Percentiles rank a stretch among this genome's conserved stretches.
Conservation (phyloP, 2,113 vertebrate genomes). For the Picathartes gymnocephalus region DNA sequence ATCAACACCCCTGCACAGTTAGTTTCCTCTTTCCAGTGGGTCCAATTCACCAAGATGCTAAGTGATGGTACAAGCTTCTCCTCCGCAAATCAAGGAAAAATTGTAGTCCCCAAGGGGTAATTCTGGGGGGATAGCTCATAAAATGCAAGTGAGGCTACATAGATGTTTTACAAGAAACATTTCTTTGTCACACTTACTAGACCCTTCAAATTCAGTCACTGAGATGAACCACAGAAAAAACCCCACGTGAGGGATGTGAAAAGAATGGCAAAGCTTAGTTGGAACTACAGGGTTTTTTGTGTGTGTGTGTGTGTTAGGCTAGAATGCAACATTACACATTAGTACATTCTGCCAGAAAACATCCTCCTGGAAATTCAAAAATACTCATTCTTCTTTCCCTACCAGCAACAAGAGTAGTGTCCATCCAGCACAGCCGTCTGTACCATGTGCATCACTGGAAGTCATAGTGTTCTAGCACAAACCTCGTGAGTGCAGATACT, state of each 20-base stretch:
- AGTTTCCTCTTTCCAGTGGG: neutral
- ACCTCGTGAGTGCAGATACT: conserved; percentile 46
- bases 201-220: conserved; percentile 34
- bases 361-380: conserved; percentile 31
- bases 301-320: neutral
- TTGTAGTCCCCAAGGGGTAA: neutral
- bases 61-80: neutral
- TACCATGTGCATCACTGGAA: conserved; percentile 16
- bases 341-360: conserved; percentile 45
- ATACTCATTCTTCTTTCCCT: conserved; percentile 12
- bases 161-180: neutral
- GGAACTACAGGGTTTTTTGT: conserved; percentile 7
- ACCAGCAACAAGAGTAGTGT: neutral
- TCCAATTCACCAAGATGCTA: neutral
- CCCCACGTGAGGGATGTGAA: neutral
- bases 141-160: neutral
- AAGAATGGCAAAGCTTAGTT: conserved; percentile 12
- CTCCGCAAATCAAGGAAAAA: neutral
- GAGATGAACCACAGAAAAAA: conserved; percentile 51
- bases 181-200: neutral
- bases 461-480: conserved; percentile 61
- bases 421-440: conserved; percentile 50
- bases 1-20: neutral
- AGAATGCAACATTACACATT: neutral
- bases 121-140: neutral